A percentile compares a stretch with the other conserved stretches of the same genome.
Conservation (phyloP, 2,797 vertebrate genomes). For the Amazonetta brasiliensis region DNA sequence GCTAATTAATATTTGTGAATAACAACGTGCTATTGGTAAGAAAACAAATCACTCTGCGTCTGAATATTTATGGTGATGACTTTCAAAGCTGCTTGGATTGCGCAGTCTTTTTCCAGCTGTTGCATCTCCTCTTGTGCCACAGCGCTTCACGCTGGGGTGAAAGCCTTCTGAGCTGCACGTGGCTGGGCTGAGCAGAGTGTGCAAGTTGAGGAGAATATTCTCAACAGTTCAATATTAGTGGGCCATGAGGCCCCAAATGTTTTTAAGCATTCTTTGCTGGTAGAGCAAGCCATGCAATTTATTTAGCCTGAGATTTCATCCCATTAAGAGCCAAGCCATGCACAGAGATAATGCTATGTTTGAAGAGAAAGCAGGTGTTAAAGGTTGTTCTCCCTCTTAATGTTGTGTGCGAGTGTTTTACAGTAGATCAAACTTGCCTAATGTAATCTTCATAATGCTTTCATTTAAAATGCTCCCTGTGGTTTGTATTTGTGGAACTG, state of each 20-base stretch:
- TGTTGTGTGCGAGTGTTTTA: slow-evolving; percentile 52
- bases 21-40: slow-evolving; percentile 38
- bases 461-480: slow-evolving; percentile 74
- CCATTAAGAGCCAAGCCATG: slow-evolving; percentile 44
- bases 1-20: slow-evolving; percentile 66
- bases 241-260: neutral
- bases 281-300: slow-evolving; percentile 30
- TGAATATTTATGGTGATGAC: slow-evolving; percentile 53
- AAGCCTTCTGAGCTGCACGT: accelerated
- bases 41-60: slow-evolving; percentile 50
- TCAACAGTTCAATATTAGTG: neutral
- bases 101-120: slow-evolving; percentile 4
- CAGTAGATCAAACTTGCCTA: slow-evolving; percentile 75
- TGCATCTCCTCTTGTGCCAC: neutral
- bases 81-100: slow-evolving; percentile 8
- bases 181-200: accelerated
- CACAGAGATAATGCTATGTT: slow-evolving; percentile 56
- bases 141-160: neutral
- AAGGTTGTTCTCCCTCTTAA: slow-evolving; percentile 66
- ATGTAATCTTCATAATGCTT: slow-evolving; percentile 73
- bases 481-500: slow-evolving; percentile 68
- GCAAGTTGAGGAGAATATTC: neutral
- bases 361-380: slow-evolving; percentile 72
- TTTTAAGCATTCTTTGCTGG: slow-evolving; percentile 11
- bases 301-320: slow-evolving; percentile 57